Evolutionary conservation across 2,113 vertebrate genomes (phyloP).

Genomic region (Cettia cetti): DNA sequence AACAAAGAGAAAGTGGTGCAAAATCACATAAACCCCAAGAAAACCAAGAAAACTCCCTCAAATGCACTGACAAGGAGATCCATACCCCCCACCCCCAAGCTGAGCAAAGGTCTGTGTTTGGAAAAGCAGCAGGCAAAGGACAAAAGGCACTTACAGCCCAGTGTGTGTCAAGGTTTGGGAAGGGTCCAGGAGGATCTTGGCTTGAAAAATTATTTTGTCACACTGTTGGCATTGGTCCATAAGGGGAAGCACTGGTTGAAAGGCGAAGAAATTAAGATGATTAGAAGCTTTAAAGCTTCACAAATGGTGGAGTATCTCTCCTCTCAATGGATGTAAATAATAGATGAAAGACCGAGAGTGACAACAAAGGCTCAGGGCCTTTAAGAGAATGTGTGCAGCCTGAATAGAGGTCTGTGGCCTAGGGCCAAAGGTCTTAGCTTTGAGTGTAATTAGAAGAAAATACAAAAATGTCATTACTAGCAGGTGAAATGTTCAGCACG

Average conservation of each 20-base stretch:
- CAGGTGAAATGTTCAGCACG: slow-evolving; percentile 81
- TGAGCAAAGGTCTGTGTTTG: slow-evolving; percentile 35
- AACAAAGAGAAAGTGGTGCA: background rate
- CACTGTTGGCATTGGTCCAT: slow-evolving; percentile 65
- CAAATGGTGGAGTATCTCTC: slow-evolving; percentile 74
- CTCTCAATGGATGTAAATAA: slow-evolving; percentile 78
- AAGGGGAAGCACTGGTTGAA: slow-evolving; percentile 64
- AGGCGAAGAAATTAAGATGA: slow-evolving; percentile 77
- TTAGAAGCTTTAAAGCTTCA: slow-evolving; percentile 76
- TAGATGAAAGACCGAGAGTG: slow-evolving; percentile 78
- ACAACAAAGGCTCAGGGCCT: slow-evolving; percentile 79
- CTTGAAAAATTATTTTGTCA: slow-evolving; percentile 77
- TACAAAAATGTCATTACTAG: slow-evolving; percentile 83
- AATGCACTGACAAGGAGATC: background rate
- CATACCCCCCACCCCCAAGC: background rate
- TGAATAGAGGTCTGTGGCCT: slow-evolving; percentile 79
- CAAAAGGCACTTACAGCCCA: background rate
- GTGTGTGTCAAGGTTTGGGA: slow-evolving; percentile 17
- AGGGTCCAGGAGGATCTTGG: slow-evolving; percentile 14
- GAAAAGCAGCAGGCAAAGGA: background rate
- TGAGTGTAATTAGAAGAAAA: slow-evolving; percentile 83
- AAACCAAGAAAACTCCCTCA: background rate
- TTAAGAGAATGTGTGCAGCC: slow-evolving; percentile 79
- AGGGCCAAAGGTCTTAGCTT: slow-evolving; percentile 81
- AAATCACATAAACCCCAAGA: background rate